phyloP scores from a whole-genome alignment of 2,797 vertebrate genomes.

The Rhinogobio ventralis region DNA sequence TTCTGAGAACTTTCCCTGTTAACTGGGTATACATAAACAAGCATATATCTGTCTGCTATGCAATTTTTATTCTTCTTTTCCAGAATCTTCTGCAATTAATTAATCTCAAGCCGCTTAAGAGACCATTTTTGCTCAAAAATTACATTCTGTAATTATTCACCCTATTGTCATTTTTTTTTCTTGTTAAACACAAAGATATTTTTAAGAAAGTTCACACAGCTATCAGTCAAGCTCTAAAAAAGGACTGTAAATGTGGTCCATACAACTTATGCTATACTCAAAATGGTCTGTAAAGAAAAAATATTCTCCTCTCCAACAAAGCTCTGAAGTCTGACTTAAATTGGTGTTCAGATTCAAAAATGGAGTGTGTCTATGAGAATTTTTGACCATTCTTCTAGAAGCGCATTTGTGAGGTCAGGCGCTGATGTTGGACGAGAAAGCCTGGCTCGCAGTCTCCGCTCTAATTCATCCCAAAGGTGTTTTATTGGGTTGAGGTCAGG shows the following conservation, averaged over 20 bases:
- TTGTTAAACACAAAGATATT: background rate
- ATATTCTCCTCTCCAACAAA: background rate
- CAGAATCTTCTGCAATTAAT: constrained; percentile 10
- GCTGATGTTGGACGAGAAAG: too few relatives aligned
- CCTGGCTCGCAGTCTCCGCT: too few relatives aligned
- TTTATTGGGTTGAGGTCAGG: too few relatives aligned
- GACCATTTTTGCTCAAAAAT: background rate
- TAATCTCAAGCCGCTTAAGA: background rate
- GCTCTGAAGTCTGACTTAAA: background rate
- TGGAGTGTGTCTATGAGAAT: too few relatives aligned
- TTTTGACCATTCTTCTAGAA: too few relatives aligned
- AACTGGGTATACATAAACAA: background rate
- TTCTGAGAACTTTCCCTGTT: background rate
- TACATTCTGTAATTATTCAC: constrained; percentile 6
- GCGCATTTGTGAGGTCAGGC: too few relatives aligned
- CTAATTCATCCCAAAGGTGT: too few relatives aligned
- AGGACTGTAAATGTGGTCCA: background rate
- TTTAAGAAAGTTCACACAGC: background rate
- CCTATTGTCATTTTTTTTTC: background rate
- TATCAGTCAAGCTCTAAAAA: background rate
- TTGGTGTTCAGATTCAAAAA: background rate
- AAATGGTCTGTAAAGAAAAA: background rate
- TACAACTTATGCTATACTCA: too few relatives aligned
- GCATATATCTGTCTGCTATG: background rate
- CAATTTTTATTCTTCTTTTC: background rate